Conservation (phyloP, 2,888 invertebrate genomes). For the Drosophila gaucha region DNA sequence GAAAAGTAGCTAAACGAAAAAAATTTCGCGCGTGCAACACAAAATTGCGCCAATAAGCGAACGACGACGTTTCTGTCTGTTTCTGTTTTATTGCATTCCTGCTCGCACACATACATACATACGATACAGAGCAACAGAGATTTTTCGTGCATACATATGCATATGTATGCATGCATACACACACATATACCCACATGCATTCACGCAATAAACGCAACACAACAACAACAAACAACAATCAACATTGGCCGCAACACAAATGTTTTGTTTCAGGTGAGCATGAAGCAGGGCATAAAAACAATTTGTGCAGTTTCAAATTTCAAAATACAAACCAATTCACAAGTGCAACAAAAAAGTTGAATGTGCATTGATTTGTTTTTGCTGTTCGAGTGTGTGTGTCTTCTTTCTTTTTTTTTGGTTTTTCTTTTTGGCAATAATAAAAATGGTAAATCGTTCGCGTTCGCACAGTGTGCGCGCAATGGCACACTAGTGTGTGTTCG, state of each 20-base stretch:
- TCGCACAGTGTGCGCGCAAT: conserved; percentile 35
- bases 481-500: conserved; percentile 61
- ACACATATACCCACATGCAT: conserved; percentile 56
- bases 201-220: conserved; percentile 64
- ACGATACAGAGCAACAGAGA: conserved; percentile 54
- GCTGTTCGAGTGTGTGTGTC: background rate
- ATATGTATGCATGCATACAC: conserved; percentile 42
- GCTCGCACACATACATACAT: conserved; percentile 52
- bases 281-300: conserved; percentile 9
- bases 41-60: conserved; percentile 82
- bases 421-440: conserved; percentile 40
- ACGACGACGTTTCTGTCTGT: conserved; percentile 60
- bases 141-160: conserved; percentile 40
- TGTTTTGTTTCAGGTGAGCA: conserved; percentile 68
- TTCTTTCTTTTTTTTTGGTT: conserved; percentile 6
- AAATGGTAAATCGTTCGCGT: conserved; percentile 59
- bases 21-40: conserved; percentile 66
- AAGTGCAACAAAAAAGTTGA: conserved; percentile 56
- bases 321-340: background rate
- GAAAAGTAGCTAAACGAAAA: conserved; percentile 20
- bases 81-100: conserved; percentile 76
- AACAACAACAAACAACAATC: conserved; percentile 59
- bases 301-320: conserved; percentile 6
- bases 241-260: conserved; percentile 53
- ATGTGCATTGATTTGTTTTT: conserved; percentile 51